Base-by-base conservation (phyloP, 2,888 invertebrate genomes). In the Tridacna crocea region DNA sequence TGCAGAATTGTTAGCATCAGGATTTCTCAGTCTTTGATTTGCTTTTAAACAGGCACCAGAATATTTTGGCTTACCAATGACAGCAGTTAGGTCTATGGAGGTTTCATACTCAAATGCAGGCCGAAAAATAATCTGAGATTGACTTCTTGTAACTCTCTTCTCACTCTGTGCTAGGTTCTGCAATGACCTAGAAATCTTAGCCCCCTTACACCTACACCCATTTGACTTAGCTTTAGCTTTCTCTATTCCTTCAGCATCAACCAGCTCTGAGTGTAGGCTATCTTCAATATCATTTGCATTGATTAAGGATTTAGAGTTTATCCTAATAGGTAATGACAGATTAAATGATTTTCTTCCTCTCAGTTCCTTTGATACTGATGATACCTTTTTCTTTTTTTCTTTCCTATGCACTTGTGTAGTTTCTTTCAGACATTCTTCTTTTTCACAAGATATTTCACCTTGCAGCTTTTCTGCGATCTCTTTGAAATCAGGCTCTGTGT, bases 1-100 rank as follows among this genome's bases (percentile, higher is more conserved):
- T 36, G 75, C 75, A 11, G 75, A 75, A 65, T 75, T 75, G 19
- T 75, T 75, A 22, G 48, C 36, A 75, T 75, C 75, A 15, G 72
- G 55, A 26, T 51, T 47, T 10, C 24, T 17, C 8, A 10, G 15
- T 3, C 10, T 55, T 19, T 17, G 26, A 22, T 61, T 61, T 4
- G 4, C 8, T 61, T 4, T 13, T 4, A 26, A 61, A n/a, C n/a
- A n/a, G 19, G 13, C 61, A n/a, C 22, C 22, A 22, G 19, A 22
- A n/a, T 61, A 22, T 61, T 61, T 22, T 22, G 1, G 61, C 2
- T 61, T 26, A n/a, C 26, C 61, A 61, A 2, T 22, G 3, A 19
- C 2, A 55, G 15, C 19, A 15, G 15, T 55, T 19, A 15, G 15
- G 15, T 19, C 55, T 55, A 19, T 10, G 55, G 55, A 15, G 15